A percentile compares a stretch with the other conserved stretches of the same genome.
These are phyloP conservation scores for Drosophila repleta DNA, from an alignment of 1,140 invertebrate genomes.

Conservation along the genomic window DNA sequence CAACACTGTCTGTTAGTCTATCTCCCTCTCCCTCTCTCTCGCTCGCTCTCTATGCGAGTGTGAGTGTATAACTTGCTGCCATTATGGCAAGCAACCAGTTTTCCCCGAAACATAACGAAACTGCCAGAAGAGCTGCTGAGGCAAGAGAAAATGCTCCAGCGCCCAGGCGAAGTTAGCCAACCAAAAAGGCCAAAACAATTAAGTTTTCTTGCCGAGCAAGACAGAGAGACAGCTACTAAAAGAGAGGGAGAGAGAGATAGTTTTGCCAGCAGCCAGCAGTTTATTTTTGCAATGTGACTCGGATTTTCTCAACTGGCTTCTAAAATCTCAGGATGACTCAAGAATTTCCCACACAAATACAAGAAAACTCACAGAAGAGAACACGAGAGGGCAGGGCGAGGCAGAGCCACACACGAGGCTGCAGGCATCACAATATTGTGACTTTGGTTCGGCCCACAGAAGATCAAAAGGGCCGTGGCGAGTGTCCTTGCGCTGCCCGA, in stretches of 20 bases:
- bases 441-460: slow-evolving; percentile 58
- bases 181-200: slow-evolving; percentile 82
- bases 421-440: slow-evolving; percentile 69
- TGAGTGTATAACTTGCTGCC: slow-evolving; percentile 60
- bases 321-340: slow-evolving; percentile 51
- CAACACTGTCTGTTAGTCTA: slow-evolving; percentile 30
- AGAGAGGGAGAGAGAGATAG: not conserved
- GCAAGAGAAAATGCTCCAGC: slow-evolving; percentile 59
- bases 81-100: slow-evolving; percentile 79
- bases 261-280: not conserved
- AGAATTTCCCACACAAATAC: slow-evolving; percentile 63
- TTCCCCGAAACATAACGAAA: slow-evolving; percentile 78
- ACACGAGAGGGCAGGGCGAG: not conserved
- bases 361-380: not conserved
- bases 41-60: slow-evolving; percentile 17
- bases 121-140: slow-evolving; percentile 61
- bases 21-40: no score
- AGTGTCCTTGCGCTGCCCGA: slow-evolving; percentile 60
- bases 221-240: not conserved
- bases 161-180: slow-evolving; percentile 60
- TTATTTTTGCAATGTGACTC: slow-evolving; percentile 32
- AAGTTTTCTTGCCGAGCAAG: slow-evolving; percentile 67
- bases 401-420: slow-evolving; percentile 38
- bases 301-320: slow-evolving; percentile 40
- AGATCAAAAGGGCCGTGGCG: slow-evolving; percentile 46